Evolutionary conservation across 2,797 vertebrate species (phyloP), one percentile per base, ranked within the genome.

Genomic region (Eremophila alpestris): DNA sequence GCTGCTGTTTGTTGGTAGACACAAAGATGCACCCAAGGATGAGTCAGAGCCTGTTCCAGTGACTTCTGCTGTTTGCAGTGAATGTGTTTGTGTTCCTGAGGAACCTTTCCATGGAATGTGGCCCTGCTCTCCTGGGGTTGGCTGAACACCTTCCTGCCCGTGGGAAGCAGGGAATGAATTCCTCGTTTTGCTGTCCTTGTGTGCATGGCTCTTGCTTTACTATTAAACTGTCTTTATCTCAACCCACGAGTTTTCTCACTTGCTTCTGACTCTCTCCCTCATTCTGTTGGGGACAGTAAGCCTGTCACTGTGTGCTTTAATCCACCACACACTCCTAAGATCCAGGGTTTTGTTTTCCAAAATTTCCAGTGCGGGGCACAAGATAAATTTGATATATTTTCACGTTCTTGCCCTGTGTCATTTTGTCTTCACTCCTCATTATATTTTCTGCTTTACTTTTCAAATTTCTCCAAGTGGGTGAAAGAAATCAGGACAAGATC

Each of bases 51-150:
- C 62, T 40, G 8, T 75, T 69, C 55, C 67, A 48, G 30, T 27
- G 64, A 67, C 41, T 51, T 81, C 38, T 92, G n/a, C n/a, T 13
- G 4, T 43, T 60, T 36, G 48, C 23, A 38, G 24, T 9, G 32
- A 12, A 5, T 1, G 32, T 38, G 14, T n/a, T n/a, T 20, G 15
- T 34, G 7, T 7, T 60, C 36, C 23, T 11, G 6, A 46, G 23
- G 2, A 18, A 22, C 64, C 0, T 0, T 49, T 20, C 59, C 40
- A 22, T 2, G 12, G 29, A 46, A 7, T 5, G 19, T 22, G 62
- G 34, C 15, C 23, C 70, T 48, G 77, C 17, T 54, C n/a, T 65
- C 14, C 71, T 43, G 45, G 29, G 2, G 5, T 5, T 54, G 10
- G 12, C 46, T 59, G 32, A 59, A 18, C 64, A 11, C n/a, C 58